Percentiles rank a stretch among this genome's conserved stretches.
Conservation (phyloP, 1,140 invertebrate genomes). For the Brachystomella parvula region DNA sequence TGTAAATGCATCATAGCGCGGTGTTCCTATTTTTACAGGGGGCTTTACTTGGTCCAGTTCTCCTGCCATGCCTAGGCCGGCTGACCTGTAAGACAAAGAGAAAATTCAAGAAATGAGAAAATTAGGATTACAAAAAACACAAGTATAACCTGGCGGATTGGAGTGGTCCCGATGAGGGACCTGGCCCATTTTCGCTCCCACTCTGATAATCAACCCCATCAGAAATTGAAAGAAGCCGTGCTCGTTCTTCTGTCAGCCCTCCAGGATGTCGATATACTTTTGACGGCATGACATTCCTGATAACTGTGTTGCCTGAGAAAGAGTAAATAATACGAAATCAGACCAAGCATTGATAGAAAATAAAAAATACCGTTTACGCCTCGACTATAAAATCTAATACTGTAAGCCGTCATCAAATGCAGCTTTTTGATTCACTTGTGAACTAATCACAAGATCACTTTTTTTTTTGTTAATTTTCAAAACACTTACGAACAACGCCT, state of each 20-base stretch:
- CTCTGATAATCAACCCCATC: conserved; percentile 28
- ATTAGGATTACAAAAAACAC: not conserved
- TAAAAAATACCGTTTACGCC: too few species aligned
- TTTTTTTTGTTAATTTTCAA: not conserved
- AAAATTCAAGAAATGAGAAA: not conserved
- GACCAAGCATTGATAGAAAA: too few species aligned
- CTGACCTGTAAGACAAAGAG: conserved; percentile 12
- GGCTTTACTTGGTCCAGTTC: conserved; percentile 23
- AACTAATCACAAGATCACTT: not conserved
- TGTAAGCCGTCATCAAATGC: too few species aligned
- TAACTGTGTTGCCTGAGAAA: conserved; percentile 28
- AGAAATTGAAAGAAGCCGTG: conserved; percentile 30
- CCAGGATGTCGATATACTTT: conserved; percentile 37
- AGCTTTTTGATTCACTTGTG: too few species aligned
- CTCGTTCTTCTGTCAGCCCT: conserved; percentile 32
- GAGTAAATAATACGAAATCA: not conserved
- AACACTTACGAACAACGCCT: conserved; percentile 64
- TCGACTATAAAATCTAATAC: too few species aligned
- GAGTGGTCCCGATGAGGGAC: conserved; percentile 19
- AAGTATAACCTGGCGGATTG: conserved; percentile 20
- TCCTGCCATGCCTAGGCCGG: conserved; percentile 26
- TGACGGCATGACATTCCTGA: conserved; percentile 32
- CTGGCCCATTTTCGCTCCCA: conserved; percentile 18
- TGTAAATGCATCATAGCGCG: conserved; percentile 22
- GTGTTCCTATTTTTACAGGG: not conserved